Conservation (phyloP, 2,888 invertebrate genomes). For the Megamerina dolium region DNA sequence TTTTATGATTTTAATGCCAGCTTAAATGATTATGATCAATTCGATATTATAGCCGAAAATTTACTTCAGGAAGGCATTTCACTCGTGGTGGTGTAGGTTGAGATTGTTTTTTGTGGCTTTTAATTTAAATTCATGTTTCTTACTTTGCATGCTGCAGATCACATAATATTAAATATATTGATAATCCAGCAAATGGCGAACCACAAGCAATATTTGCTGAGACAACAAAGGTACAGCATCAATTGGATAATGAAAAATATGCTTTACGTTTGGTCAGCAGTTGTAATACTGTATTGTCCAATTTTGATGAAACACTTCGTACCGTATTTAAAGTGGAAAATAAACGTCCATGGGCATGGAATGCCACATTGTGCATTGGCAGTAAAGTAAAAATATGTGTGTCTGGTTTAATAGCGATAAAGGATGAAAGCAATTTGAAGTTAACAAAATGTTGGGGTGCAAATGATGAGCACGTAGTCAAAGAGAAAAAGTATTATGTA, state of each 20-base stretch:
- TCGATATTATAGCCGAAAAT: conserved; percentile 52
- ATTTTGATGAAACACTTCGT: conserved; percentile 57
- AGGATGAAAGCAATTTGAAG: conserved; percentile 49
- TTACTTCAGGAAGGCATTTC: conserved; percentile 55
- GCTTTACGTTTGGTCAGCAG: conserved; percentile 41
- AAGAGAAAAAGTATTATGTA: conserved; percentile 49
- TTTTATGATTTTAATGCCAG: conserved; percentile 59
- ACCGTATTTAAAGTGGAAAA: conserved; percentile 56
- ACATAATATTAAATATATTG: conserved; percentile 42
- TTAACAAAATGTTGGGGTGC: conserved; percentile 48
- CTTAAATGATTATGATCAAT: conserved; percentile 51
- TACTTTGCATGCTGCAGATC: conserved; percentile 36
- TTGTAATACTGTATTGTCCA: conserved; percentile 47
- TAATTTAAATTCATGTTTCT: not conserved
- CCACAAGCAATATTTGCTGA: conserved; percentile 31
- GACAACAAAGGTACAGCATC: conserved; percentile 12
- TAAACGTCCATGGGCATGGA: conserved; percentile 57
- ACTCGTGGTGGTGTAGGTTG: conserved; percentile 61
- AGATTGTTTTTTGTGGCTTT: not conserved
- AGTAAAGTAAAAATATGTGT: conserved; percentile 58
- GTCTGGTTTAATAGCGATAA: conserved; percentile 53
- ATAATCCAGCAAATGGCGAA: conserved; percentile 37
- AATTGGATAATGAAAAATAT: conserved; percentile 48
- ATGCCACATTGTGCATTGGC: conserved; percentile 58
- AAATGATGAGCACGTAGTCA: conserved; percentile 42